Conservation (phyloP, 2,113 vertebrate species). For the Hassar affinis region DNA sequence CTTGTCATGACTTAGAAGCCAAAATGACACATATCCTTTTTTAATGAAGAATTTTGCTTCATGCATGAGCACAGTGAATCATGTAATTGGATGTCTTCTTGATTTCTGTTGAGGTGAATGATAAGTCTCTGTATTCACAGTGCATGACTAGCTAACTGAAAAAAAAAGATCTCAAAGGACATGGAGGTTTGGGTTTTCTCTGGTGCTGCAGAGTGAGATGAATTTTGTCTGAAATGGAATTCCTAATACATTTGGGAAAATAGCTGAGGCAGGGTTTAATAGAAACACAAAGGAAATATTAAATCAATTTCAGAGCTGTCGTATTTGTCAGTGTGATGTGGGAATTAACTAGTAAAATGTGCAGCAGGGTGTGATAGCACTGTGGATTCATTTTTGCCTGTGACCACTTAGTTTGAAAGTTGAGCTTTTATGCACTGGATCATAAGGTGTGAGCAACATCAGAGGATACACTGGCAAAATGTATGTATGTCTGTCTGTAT, state of each 20-base stretch:
- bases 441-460: background rate
- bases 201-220: background rate
- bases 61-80: background rate
- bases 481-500: too few relatives aligned
- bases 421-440: background rate
- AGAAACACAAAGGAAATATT: background rate
- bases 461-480: background rate
- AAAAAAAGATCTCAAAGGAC: background rate
- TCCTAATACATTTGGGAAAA: constrained; percentile 3
- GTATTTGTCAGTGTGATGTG: background rate
- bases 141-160: background rate
- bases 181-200: too few relatives aligned
- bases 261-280: background rate
- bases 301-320: constrained; percentile 1
- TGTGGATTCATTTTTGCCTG: background rate
- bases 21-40: background rate
- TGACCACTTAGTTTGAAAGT: background rate
- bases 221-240: background rate
- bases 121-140: background rate
- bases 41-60: background rate
- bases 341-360: background rate
- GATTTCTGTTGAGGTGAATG: background rate
- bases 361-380: background rate
- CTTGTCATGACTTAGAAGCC: background rate
- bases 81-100: background rate